Evolutionary conservation across 2,888 invertebrate species (phyloP).

Genomic region (Incurvaria masculella): DNA sequence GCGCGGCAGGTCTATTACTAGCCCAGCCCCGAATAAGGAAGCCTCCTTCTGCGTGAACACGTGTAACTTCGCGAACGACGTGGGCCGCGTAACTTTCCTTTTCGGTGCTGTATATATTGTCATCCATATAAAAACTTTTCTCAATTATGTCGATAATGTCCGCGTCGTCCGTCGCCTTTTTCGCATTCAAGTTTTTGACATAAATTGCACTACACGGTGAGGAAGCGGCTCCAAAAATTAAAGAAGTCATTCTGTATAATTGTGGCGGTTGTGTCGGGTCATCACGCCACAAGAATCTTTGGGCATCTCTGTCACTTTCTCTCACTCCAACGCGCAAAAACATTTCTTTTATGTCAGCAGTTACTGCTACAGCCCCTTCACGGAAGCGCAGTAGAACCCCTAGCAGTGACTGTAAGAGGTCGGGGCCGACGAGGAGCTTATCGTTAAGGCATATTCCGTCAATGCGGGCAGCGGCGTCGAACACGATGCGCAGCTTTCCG

Average conservation of each 20-base stretch:
- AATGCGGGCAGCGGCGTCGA: constrained; percentile 8
- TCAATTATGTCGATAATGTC: constrained; percentile 6
- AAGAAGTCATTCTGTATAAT: constrained; percentile 1
- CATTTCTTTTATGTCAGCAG: constrained; percentile 14
- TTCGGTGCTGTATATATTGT: constrained; percentile 8
- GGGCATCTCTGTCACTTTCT: constrained; percentile 3
- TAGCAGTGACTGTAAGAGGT: constrained; percentile 11
- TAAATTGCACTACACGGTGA: constrained; percentile 9
- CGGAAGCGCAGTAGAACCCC: constrained; percentile 16
- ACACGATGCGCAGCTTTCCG: constrained; percentile 12
- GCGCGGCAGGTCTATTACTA: no score
- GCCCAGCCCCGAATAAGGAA: no score
- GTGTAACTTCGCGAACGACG: not conserved
- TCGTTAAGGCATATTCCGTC: constrained; percentile 8
- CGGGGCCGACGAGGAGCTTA: constrained; percentile 14
- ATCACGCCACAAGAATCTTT: constrained; percentile 4
- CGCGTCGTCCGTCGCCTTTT: constrained; percentile 4
- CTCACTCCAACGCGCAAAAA: constrained; percentile 1
- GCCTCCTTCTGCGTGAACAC: no score
- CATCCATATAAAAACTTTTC: constrained; percentile 10
- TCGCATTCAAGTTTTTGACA: constrained; percentile 6
- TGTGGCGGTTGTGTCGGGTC: not conserved
- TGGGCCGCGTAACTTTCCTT: constrained; percentile 4
- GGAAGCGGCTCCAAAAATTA: constrained; percentile 5
- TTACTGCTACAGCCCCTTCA: constrained; percentile 11